phyloP scores from a whole-genome alignment of 2,797 vertebrate species.

The Gobionotothen gibberifrons region DNA sequence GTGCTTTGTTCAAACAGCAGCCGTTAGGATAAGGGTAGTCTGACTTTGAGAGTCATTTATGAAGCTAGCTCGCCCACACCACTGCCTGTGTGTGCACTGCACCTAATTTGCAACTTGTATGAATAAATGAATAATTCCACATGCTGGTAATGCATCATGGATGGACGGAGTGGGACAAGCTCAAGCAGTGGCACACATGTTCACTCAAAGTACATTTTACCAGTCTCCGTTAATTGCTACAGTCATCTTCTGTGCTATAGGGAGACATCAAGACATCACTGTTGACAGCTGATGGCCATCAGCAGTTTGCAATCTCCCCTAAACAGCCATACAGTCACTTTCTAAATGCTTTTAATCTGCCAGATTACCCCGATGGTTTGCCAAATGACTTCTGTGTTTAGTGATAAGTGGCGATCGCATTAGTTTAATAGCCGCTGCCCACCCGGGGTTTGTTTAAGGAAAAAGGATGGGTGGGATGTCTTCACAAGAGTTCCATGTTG shows the following conservation, averaged over 20 bases:
- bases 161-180: slow-evolving; percentile 30
- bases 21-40: slow-evolving; percentile 56
- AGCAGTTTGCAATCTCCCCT: slow-evolving; percentile 44
- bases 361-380: slow-evolving; percentile 64
- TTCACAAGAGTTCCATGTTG: slow-evolving; percentile 44
- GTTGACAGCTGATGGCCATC: slow-evolving; percentile 72
- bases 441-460: slow-evolving; percentile 62
- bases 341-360: slow-evolving; percentile 70
- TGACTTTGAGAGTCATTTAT: slow-evolving; percentile 64
- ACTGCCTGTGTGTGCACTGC: slow-evolving; percentile 38
- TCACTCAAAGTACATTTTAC: slow-evolving; percentile 36
- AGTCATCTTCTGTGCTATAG: slow-evolving; percentile 44
- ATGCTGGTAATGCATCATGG: slow-evolving; percentile 44
- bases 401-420: slow-evolving; percentile 69
- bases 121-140: slow-evolving; percentile 74
- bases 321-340: slow-evolving; percentile 64
- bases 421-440: slow-evolving; percentile 68
- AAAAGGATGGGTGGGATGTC: slow-evolving; percentile 44
- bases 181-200: slow-evolving; percentile 20
- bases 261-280: slow-evolving; percentile 60
- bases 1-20: slow-evolving; percentile 58
- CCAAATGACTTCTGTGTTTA: slow-evolving; percentile 63
- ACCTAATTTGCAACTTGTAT: slow-evolving; percentile 69
- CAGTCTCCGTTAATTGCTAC: slow-evolving; percentile 43
- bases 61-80: slow-evolving; percentile 66